Evolutionary conservation across 1,140 invertebrate species (phyloP).

Genomic region (Adelges cooleyi): DNA sequence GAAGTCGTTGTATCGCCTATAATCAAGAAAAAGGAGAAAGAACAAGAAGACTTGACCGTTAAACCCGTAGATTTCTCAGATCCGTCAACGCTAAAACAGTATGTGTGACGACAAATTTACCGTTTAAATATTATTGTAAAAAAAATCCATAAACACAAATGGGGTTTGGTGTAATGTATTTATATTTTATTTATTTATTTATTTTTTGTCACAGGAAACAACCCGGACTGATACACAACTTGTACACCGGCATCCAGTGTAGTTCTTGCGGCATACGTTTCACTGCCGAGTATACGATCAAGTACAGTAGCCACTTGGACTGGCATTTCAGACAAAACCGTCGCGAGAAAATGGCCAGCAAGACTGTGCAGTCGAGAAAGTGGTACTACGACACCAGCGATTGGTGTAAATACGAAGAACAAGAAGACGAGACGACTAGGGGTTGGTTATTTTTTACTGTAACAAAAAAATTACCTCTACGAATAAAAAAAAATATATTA

Average conservation of each 20-base stretch:
- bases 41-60: constrained; percentile 38
- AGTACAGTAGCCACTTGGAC: constrained; percentile 85
- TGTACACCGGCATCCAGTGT: constrained; percentile 74
- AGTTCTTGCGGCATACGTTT: constrained; percentile 86
- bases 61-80: constrained; percentile 52
- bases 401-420: constrained; percentile 90
- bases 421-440: constrained; percentile 83
- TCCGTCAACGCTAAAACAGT: constrained; percentile 63
- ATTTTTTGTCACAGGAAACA: constrained; percentile 36
- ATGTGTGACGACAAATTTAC: constrained; percentile 35
- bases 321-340: constrained; percentile 95
- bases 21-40: constrained; percentile 25
- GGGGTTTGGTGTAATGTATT: no score
- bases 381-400: constrained; percentile 85
- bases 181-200: no score
- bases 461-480: no score
- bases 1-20: constrained; percentile 39
- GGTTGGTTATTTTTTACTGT: constrained; percentile 41
- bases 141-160: no score
- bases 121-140: no score
- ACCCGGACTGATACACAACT: constrained; percentile 40
- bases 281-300: constrained; percentile 70
- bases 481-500: not conserved
- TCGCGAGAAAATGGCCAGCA: constrained; percentile 67
- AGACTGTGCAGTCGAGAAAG: constrained; percentile 66